phyloP scores from a whole-genome alignment of 2,888 invertebrate genomes.

The Mamestra brassicae region DNA sequence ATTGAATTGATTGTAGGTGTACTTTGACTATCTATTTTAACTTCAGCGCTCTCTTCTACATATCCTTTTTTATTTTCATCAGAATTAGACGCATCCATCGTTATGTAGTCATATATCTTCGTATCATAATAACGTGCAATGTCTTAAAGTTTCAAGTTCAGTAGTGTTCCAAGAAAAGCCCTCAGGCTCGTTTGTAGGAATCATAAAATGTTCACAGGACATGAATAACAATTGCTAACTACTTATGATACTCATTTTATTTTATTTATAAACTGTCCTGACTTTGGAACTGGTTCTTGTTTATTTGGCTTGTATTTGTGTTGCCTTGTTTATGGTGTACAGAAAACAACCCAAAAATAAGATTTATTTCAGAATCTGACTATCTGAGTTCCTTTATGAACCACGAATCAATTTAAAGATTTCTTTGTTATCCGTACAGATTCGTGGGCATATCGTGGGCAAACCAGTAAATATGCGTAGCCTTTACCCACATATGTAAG shows the following conservation, averaged over 20 bases:
- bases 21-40: too few species aligned
- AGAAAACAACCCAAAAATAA: not conserved
- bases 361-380: not conserved
- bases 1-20: too few species aligned
- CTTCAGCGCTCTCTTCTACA: too few species aligned
- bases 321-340: not conserved
- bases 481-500: not conserved
- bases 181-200: conserved; percentile 51
- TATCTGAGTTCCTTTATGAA: not conserved
- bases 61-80: too few species aligned
- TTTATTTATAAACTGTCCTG: conserved; percentile 19
- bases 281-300: conserved; percentile 7
- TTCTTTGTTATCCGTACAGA: not conserved
- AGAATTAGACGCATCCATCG: too few species aligned
- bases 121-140: conserved; percentile 34
- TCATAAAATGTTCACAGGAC: conserved; percentile 62
- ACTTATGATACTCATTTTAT: conserved; percentile 17
- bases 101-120: not conserved
- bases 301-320: conserved; percentile 14
- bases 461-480: not conserved
- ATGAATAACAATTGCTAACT: conserved; percentile 52
- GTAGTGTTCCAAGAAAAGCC: conserved; percentile 58
- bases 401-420: not conserved
- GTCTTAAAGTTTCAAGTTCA: conserved; percentile 61
- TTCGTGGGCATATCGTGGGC: not conserved